phyloP scores from a whole-genome alignment of 2,888 invertebrate species.

The Cyclophora punctaria region DNA sequence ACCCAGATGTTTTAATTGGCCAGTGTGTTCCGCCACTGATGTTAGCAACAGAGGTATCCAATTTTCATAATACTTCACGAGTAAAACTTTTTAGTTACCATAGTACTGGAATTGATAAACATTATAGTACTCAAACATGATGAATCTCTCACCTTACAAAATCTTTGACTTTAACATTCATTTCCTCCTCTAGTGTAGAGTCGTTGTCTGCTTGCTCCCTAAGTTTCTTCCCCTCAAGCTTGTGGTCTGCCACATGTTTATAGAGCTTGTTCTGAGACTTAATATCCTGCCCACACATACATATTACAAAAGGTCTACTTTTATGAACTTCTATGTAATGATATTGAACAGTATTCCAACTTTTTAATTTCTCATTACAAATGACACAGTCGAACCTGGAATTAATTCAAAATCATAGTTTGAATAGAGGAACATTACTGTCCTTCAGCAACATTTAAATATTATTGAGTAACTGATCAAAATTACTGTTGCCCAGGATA shows the following conservation, averaged over 20 bases:
- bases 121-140: neutral
- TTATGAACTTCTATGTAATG: conserved; percentile 50
- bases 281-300: conserved; percentile 55
- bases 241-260: conserved; percentile 60
- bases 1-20: no score
- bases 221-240: conserved; percentile 43
- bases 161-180: conserved; percentile 50
- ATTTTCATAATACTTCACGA: no score
- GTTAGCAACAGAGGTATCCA: no score
- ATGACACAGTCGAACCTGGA: conserved; percentile 50
- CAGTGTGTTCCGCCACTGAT: no score
- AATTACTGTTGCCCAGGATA: no score
- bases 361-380: conserved; percentile 45
- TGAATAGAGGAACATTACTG: no score
- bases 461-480: no score
- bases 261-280: conserved; percentile 58
- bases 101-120: no score
- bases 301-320: conserved; percentile 45
- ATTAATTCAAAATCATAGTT: conserved; percentile 1
- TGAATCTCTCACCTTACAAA: conserved; percentile 51
- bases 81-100: no score
- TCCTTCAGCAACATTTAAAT: no score
- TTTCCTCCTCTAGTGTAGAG: conserved; percentile 19
- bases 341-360: conserved; percentile 43
- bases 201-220: conserved; percentile 15